A percentile compares a stretch with the other conserved stretches of the same genome.
phyloP scores from a whole-genome alignment of 2,888 invertebrate species.

The Nipponacmea schrenckii region DNA sequence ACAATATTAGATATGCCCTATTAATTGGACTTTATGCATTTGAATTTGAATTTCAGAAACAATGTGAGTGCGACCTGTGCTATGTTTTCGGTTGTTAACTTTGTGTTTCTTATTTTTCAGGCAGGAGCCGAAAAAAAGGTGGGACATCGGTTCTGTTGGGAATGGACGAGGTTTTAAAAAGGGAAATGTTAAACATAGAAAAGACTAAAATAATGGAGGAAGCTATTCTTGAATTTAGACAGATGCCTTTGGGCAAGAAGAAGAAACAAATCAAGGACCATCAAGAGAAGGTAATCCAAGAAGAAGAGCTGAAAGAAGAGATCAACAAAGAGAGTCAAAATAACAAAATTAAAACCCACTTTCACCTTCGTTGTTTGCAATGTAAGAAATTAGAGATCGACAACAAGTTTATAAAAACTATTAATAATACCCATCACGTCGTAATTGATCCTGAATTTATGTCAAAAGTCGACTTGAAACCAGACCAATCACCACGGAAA shows the following conservation, averaged over 20 bases:
- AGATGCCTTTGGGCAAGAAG: conserved; percentile 19
- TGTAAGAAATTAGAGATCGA: conserved; percentile 17
- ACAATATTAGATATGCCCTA: too few species aligned
- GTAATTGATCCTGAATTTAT: conserved; percentile 21
- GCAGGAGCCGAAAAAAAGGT: conserved; percentile 35
- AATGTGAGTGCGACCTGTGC: too few species aligned
- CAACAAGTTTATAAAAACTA: conserved; percentile 18
- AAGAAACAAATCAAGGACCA: conserved; percentile 1
- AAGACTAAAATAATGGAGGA: conserved; percentile 31
- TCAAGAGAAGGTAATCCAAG: conserved; percentile 9
- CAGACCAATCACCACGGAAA: conserved; percentile 16
- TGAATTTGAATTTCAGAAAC: too few species aligned
- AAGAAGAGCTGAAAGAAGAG: conserved; percentile 20
- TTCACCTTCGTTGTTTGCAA: conserved; percentile 19
- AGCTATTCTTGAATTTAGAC: conserved; percentile 24
- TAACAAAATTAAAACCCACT: conserved; percentile 7
- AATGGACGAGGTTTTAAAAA: conserved; percentile 26
- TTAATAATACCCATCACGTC: conserved; percentile 23
- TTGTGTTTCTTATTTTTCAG: conserved; percentile 21
- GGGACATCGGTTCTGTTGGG: conserved; percentile 33
- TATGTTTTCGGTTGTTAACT: too few species aligned
- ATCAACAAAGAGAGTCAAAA: neutral
- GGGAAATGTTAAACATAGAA: conserved; percentile 31
- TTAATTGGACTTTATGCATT: too few species aligned
- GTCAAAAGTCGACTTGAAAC: conserved; percentile 24